Conservation (phyloP, 2,888 invertebrate species). For the Flexamia atlantica region DNA sequence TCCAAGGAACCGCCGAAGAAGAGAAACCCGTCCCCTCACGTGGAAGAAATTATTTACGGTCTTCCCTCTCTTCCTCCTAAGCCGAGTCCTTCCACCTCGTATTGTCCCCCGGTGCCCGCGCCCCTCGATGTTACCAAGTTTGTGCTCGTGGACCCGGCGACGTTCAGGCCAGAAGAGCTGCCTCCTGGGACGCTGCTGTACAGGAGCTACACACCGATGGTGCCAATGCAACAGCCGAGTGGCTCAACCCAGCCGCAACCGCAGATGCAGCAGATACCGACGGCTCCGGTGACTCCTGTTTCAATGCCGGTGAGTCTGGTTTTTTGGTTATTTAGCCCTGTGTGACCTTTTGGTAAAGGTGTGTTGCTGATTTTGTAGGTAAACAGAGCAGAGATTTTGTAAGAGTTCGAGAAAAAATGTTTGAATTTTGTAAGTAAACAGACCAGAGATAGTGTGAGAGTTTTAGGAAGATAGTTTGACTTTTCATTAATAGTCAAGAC, state of each 20-base stretch:
- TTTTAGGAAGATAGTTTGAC: too few species aligned
- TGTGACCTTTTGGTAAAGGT: too few species aligned
- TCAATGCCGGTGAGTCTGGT: conserved; percentile 24
- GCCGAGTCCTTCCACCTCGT: conserved; percentile 17
- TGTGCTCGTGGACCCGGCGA: conserved; percentile 36
- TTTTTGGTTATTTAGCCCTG: too few species aligned
- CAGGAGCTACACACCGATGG: conserved; percentile 13
- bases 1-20: neutral
- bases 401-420: too few species aligned
- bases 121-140: conserved; percentile 10
- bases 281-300: neutral
- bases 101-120: neutral
- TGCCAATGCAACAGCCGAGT: conserved; percentile 13
- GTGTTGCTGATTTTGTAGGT: too few species aligned
- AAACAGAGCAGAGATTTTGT: too few species aligned
- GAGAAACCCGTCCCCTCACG: neutral
- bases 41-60: conserved; percentile 17
- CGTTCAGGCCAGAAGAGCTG: conserved; percentile 21
- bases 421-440: too few species aligned
- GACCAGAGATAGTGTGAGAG: too few species aligned
- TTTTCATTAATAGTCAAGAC: too few species aligned
- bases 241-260: neutral
- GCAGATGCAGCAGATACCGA: neutral
- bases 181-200: conserved; percentile 18
- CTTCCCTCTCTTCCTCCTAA: neutral